These are phyloP conservation scores for Plagodis dolabraria DNA, from an alignment of 2,888 invertebrate genomes.

Conservation along the genomic window DNA sequence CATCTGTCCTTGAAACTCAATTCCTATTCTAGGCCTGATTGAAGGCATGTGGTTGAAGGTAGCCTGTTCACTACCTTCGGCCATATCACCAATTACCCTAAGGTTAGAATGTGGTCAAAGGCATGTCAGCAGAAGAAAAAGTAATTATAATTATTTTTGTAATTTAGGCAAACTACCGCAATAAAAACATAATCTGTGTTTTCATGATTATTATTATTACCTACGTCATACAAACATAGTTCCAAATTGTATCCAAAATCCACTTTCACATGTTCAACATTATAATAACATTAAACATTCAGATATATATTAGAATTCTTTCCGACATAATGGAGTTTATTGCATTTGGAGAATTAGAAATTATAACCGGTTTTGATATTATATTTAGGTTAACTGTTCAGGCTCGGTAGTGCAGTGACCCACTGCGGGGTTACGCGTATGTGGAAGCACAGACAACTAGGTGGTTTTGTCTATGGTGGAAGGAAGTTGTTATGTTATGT, in stretches of 20 bases:
- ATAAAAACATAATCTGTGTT: no score
- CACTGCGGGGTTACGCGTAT: background rate
- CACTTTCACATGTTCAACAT: slow-evolving; percentile 13
- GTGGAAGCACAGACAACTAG: slow-evolving; percentile 1
- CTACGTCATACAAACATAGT: no score
- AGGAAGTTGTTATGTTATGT: background rate
- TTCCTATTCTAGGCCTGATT: no score
- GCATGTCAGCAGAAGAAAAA: no score
- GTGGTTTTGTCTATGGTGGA: background rate
- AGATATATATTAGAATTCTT: slow-evolving; percentile 4
- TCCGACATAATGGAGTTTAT: background rate
- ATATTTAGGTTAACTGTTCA: slow-evolving; percentile 13
- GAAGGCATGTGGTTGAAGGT: no score
- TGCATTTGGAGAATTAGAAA: slow-evolving; percentile 19
- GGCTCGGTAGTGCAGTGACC: slow-evolving; percentile 4
- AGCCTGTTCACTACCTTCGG: no score
- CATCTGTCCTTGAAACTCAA: no score
- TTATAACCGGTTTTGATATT: slow-evolving; percentile 11
- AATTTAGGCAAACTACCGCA: no score
- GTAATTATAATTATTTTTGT: no score
- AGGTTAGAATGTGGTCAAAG: no score
- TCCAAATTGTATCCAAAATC: background rate
- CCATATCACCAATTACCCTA: no score
- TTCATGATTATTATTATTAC: no score
- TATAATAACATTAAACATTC: slow-evolving; percentile 1